Base-by-base conservation (phyloP, 1,140 invertebrate genomes). In the Drosophila dunni region DNA sequence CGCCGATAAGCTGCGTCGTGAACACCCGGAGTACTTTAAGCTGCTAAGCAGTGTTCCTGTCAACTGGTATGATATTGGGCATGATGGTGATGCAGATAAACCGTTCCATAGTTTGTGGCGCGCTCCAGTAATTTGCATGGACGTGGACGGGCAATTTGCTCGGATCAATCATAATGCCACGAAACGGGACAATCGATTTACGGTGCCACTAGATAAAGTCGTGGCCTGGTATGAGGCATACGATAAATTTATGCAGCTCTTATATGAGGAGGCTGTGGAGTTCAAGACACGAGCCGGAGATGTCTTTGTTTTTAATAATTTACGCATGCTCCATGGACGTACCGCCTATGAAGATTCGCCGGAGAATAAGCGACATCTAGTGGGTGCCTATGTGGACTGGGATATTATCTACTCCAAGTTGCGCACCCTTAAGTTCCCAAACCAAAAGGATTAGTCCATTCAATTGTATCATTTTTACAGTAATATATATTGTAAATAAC, bases 371-470 rank as follows among this genome's bases (percentile, higher is more conserved):
- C 92, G 96, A 33, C 94, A 95, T 81, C 79, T 96, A 0, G 94
- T 96, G 63, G 96, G 95, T 5, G 94, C 93, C 29, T 96, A 96
- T 86, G 75, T 96, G 0, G 95, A 96, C 81, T 96, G 95, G 95
- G 95, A 96, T 92, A 94, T 95, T 79, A 94, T 95, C 40, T 94
- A 95, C 83, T 96, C 95, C 0, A 93, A 94, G 78, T 92, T 95
- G 44, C 92, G 95, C 61, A 85, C 91, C 0, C 77, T 91, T 0
- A 83, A 78, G 65, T 82, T 79, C 38, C 82, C 82, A 5, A 46
- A 82, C 50, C 68, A 64, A 3, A 79, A 57, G 7, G 57, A 66
- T 57, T 84, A 75, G 44, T 40, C 9, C 9, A 50, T 64, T 57
- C 10, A 29, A 29, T 29, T 36, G 4, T 20, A 11, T 11, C 29